Base-by-base conservation (phyloP, 1,140 invertebrate species). In the Brachionus paranguensis region DNA sequence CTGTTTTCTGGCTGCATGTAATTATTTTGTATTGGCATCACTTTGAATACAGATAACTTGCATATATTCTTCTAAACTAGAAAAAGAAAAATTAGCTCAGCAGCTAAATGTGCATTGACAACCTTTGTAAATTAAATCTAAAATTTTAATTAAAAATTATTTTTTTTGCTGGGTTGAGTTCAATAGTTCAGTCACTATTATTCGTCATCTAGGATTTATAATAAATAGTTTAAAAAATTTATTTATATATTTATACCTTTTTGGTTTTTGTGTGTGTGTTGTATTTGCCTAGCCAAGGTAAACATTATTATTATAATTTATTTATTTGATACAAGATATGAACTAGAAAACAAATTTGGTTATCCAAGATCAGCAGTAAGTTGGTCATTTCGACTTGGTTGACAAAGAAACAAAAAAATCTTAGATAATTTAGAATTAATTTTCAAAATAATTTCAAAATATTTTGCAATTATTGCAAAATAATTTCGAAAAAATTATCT, bases 251-350 rank as follows among this genome's bases (percentile, higher is more conserved):
- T 37, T 72, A 72, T 41, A 41, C 41, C 41, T 72, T 72, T 72
- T 72, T 41, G 0, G 14, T 72, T 72, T 43, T 10, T 41, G 14
- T 20, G 17, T 37, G 29, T 20, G 41, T 20, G 33, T 29, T n/a
- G 33, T 29, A 72, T 43, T 43, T 72, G 20, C 41, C 43, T 43
- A 72, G 68, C 33, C 41, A 72, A 76, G 70, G 70, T 74, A 74
- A 76, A 27, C 45, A 76, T 50, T 37, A 76, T 76, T 76, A 76
- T 76, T 76, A 76, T 76, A 76, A 76, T 76, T 76, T 76, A 76
- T 76, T 76, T 76, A 76, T 76, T 76, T 76, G 72, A 76, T 76
- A 76, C 72, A 74, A 74, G 8, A 17, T 74, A 43, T 74, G 53
- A 60, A 60, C 53, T 60, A 60, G 1, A 47, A 60, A 20, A 60